Conservation (phyloP, 2,888 invertebrate genomes). For the Trachelus tabidus region DNA sequence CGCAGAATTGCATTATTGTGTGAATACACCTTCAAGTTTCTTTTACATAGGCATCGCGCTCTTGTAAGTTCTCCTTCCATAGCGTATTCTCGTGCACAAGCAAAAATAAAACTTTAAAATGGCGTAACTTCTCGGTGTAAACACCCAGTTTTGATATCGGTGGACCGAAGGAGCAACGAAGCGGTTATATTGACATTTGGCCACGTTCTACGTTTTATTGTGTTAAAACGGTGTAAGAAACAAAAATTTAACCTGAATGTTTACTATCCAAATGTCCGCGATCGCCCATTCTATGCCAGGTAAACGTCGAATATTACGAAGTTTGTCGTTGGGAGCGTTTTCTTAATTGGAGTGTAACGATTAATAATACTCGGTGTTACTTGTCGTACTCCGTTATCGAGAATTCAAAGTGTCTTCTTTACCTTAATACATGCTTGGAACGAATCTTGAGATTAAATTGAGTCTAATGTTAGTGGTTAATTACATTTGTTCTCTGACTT, state of each 20-base stretch:
- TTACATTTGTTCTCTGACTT: background rate
- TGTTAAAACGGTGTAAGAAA: slow-evolving; percentile 42
- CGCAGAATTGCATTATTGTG: background rate
- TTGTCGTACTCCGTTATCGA: background rate
- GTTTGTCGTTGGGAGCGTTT: slow-evolving; percentile 30
- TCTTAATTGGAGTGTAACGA: slow-evolving; percentile 14
- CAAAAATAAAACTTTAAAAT: slow-evolving; percentile 62
- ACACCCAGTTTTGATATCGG: slow-evolving; percentile 46
- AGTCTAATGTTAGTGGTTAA: background rate
- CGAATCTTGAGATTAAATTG: background rate
- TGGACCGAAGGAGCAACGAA: slow-evolving; percentile 22
- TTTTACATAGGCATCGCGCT: background rate
- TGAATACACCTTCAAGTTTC: slow-evolving; percentile 1
- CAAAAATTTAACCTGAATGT: slow-evolving; percentile 59
- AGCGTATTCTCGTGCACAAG: slow-evolving; percentile 10
- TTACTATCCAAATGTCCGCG: slow-evolving; percentile 62
- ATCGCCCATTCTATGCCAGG: slow-evolving; percentile 66
- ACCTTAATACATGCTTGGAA: background rate
- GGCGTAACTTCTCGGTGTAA: slow-evolving; percentile 61
- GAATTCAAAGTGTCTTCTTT: background rate
- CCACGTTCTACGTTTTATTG: slow-evolving; percentile 26
- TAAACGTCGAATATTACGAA: slow-evolving; percentile 40
- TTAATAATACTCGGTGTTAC: background rate
- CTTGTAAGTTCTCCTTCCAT: background rate
- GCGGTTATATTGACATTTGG: slow-evolving; percentile 20